Evolutionary conservation across 1,140 invertebrate species (phyloP).

Genomic region (Drosophila truncata): DNA sequence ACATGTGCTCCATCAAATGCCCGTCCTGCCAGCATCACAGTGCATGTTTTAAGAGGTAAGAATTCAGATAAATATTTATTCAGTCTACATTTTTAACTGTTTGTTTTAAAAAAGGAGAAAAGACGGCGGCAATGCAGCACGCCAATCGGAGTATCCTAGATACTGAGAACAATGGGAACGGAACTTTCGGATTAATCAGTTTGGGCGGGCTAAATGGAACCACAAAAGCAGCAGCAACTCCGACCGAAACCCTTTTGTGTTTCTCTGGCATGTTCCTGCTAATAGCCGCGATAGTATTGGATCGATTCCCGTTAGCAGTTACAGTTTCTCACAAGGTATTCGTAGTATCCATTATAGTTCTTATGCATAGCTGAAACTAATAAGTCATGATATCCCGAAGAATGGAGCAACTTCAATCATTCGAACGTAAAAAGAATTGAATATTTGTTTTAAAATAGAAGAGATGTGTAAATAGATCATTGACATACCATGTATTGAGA

Average conservation of each 20-base stretch:
- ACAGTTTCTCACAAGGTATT: conserved; percentile 37
- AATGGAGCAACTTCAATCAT: conserved; percentile 58
- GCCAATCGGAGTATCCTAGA: conserved; percentile 86
- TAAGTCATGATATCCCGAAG: conserved; percentile 21
- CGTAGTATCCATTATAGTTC: conserved; percentile 44
- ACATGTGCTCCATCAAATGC: conserved; percentile 90
- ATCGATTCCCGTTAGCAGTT: conserved; percentile 36
- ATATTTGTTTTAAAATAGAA: conserved; percentile 59
- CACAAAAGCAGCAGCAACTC: conserved; percentile 15
- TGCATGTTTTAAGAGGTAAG: conserved; percentile 88
- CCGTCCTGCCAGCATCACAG: conserved; percentile 88
- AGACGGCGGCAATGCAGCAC: conserved; percentile 89
- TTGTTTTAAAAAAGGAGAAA: conserved; percentile 86
- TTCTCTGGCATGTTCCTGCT: conserved; percentile 53
- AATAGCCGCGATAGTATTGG: conserved; percentile 25
- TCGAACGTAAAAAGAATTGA: conserved; percentile 43
- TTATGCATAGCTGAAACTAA: conserved; percentile 71
- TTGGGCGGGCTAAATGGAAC: conserved; percentile 59
- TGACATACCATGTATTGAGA: conserved; percentile 38
- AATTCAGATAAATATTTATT: background rate
- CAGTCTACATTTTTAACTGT: too few relatives aligned
- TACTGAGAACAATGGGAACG: conserved; percentile 63
- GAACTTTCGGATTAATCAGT: conserved; percentile 55
- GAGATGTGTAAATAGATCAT: conserved; percentile 70
- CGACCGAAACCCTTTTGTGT: conserved; percentile 39